phyloP scores from a whole-genome alignment of 2,888 invertebrate species.

The Rotaria socialis region DNA sequence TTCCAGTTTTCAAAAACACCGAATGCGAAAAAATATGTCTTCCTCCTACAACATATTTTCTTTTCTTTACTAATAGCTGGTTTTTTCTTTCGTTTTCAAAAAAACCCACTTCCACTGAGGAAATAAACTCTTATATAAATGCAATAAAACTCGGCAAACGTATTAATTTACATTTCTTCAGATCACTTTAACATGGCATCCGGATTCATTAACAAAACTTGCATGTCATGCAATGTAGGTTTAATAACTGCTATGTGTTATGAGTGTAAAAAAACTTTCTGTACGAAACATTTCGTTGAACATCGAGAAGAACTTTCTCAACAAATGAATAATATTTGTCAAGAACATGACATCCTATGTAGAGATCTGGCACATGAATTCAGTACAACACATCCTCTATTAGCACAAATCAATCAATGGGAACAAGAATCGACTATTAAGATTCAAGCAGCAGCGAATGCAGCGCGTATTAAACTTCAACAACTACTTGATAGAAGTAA shows the following conservation, averaged over 20 bases:
- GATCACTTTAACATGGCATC: not conserved
- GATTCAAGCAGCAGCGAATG: not conserved
- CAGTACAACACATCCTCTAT: not conserved
- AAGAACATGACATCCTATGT: not conserved
- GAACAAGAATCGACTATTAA: not conserved
- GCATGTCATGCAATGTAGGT: not conserved
- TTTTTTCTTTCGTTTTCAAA: too few species aligned
- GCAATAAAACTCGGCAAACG: too few species aligned
- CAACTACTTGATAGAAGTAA: not conserved
- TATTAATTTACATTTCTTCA: not conserved
- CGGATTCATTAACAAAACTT: not conserved
- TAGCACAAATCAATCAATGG: not conserved
- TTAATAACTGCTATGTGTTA: constrained; percentile 1
- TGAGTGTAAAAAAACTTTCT: not conserved
- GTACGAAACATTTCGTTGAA: not conserved
- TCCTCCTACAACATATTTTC: too few species aligned
- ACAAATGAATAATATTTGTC: not conserved
- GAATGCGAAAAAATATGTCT: too few species aligned
- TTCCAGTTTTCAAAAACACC: too few species aligned
- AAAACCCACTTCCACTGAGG: too few species aligned
- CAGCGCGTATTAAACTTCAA: not conserved
- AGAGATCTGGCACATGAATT: not conserved
- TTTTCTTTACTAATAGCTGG: too few species aligned
- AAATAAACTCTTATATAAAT: too few species aligned
- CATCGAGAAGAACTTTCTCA: not conserved